Evolutionary conservation across 2,113 vertebrate species (phyloP), one percentile per base, ranked within the genome.

Genomic region (Festucalex cinctus): DNA sequence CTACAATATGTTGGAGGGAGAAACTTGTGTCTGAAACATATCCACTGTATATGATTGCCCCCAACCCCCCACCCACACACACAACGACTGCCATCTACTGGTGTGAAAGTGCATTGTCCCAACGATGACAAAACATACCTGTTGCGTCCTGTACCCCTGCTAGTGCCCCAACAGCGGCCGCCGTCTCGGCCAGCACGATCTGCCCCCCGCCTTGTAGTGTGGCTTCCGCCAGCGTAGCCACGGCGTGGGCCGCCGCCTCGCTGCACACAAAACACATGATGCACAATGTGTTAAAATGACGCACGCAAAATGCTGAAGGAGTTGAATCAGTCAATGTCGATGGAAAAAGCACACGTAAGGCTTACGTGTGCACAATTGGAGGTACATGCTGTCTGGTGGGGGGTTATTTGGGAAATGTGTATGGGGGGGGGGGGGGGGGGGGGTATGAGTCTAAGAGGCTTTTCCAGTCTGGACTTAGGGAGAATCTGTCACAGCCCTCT

Each of bases 171-270:
- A 99, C 97, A 0, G 97, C 96, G n/a, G 97, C 96, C 7, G 96
- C 97, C 0, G 97, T 98, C 87, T 99, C 97, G 1, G 97, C 97
- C 65, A 99, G 89, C 68, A 99, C 97, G 5, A 99, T 98, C 77
- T 99, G 97, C 48, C 97, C 97, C 65, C 96, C 97, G 0, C 96
- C 96, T 82, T 99, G 97, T 12, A 99, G 93, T 69, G 97, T 98
- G 78, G 97, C 97, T 81, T 99, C 97, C 0, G 97, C 96, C 79
- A 99, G 83, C 0, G 97, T 98, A 54, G 97, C 96, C 17, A 99
- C 97, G 2, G 97, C 97, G 12, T 99, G 97, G 68, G 96, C 97
- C 0, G 96, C 97, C 14, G 96, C 97, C 92, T 99, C 96, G 22
- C 97, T 99, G 91, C 0, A 70, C 88, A 49, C 81, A 41, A 85